Conservation (phyloP, 2,113 vertebrate species). For the Asarcornis scutulata region DNA sequence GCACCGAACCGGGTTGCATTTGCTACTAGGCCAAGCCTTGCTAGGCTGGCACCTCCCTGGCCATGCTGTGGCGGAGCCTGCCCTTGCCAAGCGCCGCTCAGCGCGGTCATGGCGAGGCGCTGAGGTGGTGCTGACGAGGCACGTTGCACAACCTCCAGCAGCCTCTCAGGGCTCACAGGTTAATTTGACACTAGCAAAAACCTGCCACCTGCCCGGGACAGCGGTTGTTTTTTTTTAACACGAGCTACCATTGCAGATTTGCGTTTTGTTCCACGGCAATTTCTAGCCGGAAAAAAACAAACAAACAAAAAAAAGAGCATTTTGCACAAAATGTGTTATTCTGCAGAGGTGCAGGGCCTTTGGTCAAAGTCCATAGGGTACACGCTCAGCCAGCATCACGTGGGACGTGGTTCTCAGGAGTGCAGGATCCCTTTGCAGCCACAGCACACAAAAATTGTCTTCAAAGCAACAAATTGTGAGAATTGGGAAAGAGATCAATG, state of each 20-base stretch:
- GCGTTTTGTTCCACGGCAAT: neutral
- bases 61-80: neutral
- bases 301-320: neutral
- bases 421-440: neutral
- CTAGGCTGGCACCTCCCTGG: neutral
- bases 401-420: neutral
- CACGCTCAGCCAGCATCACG: neutral
- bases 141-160: constrained; percentile 37
- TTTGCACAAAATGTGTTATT: neutral
- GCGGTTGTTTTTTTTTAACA: neutral
- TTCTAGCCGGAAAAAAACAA: neutral
- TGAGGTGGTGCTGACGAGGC: constrained; percentile 44
- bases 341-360: constrained; percentile 1
- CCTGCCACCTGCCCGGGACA: constrained; percentile 2
- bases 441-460: neutral
- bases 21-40: neutral
- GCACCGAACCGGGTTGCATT: accelerated
- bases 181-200: constrained; percentile 44
- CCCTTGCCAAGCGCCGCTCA: constrained; percentile 6
- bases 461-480: neutral
- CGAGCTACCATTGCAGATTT: neutral
- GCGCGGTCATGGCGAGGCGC: neutral
- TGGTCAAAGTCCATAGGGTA: constrained; percentile 60
- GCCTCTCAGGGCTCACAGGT: neutral
- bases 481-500: neutral